phyloP scores from a whole-genome alignment of 37 sponge, comb jelly and placozoan genomes.

The Diacarnus erythraeanus region DNA sequence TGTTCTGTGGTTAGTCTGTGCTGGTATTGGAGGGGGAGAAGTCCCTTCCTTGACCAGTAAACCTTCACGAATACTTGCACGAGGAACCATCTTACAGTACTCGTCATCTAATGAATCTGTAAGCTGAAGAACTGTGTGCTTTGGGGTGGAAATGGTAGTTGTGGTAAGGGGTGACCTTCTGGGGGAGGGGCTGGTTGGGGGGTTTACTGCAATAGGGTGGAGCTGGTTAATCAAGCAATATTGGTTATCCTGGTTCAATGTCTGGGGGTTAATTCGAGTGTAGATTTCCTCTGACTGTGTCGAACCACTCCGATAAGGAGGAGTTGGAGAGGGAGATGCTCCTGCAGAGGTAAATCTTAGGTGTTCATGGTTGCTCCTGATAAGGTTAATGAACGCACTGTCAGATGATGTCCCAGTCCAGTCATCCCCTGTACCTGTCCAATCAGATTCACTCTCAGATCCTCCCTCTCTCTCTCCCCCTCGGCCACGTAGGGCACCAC shows the following conservation, averaged over 20 bases:
- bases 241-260: conserved; percentile 15
- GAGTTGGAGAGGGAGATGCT: neutral
- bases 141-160: neutral
- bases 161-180: too few relatives aligned
- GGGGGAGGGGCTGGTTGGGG: neutral
- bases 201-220: too few relatives aligned
- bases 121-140: neutral
- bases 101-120: conserved; percentile 13
- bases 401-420: conserved; percentile 37
- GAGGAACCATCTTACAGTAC: conserved; percentile 30
- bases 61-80: too few relatives aligned
- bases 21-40: too few relatives aligned
- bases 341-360: neutral
- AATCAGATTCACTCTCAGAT: conserved; percentile 21
- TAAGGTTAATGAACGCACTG: conserved; percentile 12
- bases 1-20: too few relatives aligned
- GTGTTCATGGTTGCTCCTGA: neutral
- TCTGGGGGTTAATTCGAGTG: neutral
- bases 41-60: too few relatives aligned
- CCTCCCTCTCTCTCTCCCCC: neutral
- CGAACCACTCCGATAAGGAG: neutral
- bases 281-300: conserved; percentile 7
- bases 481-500: too few relatives aligned
- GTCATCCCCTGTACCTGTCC: conserved; percentile 23
- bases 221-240: neutral